These are phyloP conservation scores for Orius laevigatus DNA, from an alignment of 1,140 invertebrate genomes.

Conservation along the genomic window DNA sequence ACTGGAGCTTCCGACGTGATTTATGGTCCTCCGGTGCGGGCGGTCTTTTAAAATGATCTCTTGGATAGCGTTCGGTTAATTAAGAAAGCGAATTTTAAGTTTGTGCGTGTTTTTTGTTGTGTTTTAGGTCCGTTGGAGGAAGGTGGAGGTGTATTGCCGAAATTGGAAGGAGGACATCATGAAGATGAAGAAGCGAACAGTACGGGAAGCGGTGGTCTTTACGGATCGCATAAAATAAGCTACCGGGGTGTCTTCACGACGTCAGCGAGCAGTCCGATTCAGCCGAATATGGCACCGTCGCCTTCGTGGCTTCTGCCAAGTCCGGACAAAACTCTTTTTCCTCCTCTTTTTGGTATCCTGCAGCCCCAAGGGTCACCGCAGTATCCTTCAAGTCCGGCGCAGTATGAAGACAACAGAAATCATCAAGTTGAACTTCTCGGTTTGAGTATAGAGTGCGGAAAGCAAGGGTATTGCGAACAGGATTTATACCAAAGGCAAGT, in stretches of 20 bases:
- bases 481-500: constrained; percentile 29
- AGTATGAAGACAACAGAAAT: constrained; percentile 32
- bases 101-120: constrained; percentile 18
- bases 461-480: constrained; percentile 27
- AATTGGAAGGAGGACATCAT: constrained; percentile 35
- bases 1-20: no score
- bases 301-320: constrained; percentile 38
- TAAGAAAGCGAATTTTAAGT: neutral
- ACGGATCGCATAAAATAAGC: constrained; percentile 36
- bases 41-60: no score
- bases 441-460: constrained; percentile 39
- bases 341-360: constrained; percentile 36
- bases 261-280: constrained; percentile 34
- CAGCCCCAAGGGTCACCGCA: constrained; percentile 17
- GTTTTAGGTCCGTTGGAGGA: constrained; percentile 56
- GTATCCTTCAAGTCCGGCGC: constrained; percentile 21
- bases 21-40: no score
- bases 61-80: no score
- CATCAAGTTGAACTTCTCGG: constrained; percentile 40
- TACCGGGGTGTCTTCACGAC: constrained; percentile 53
- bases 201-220: constrained; percentile 10
- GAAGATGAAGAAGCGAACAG: constrained; percentile 53
- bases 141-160: constrained; percentile 55
- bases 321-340: constrained; percentile 40
- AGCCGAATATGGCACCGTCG: constrained; percentile 23